Evolutionary conservation across 2,888 invertebrate species (phyloP).

Genomic region (Gastrophysa polygoni): DNA sequence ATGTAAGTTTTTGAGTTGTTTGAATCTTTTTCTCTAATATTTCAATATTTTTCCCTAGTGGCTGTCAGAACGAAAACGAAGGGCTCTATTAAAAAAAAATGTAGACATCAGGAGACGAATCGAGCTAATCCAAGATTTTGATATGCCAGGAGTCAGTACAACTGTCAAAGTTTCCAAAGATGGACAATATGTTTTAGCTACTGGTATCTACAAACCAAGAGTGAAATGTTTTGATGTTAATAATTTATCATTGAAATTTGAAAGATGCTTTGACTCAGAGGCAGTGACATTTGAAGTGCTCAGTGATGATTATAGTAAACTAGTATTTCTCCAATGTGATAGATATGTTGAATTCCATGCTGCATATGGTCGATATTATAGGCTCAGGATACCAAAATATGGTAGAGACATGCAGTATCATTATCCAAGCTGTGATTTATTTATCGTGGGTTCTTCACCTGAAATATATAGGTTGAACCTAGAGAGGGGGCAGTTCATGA

Average conservation of each 20-base stretch:
- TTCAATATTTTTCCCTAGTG: constrained; percentile 68
- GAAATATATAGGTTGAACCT: constrained; percentile 83
- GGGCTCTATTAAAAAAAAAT: constrained; percentile 84
- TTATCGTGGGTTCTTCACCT: constrained; percentile 84
- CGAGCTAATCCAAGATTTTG: constrained; percentile 98
- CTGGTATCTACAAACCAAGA: constrained; percentile 96
- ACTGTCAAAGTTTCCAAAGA: constrained; percentile 85
- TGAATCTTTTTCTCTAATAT: constrained; percentile 29
- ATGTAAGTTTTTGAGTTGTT: constrained; percentile 74
- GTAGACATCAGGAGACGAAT: constrained; percentile 88
- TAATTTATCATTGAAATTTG: constrained; percentile 96
- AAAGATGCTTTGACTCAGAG: constrained; percentile 96
- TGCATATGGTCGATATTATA: constrained; percentile 88
- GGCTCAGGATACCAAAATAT: constrained; percentile 91
- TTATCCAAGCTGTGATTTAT: constrained; percentile 87
- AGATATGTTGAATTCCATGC: constrained; percentile 96
- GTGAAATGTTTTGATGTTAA: constrained; percentile 96
- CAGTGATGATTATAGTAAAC: constrained; percentile 96
- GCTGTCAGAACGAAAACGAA: constrained; percentile 83
- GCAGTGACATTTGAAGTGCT: constrained; percentile 91
- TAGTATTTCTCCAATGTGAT: constrained; percentile 88
- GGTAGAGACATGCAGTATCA: constrained; percentile 95
- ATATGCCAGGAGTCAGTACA: constrained; percentile 95
- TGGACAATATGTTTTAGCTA: constrained; percentile 88
- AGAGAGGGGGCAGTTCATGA: constrained; percentile 92